These are phyloP conservation scores for Boleophthalmus pectinirostris DNA, from an alignment of 2,113 vertebrate genomes.

Conservation along the genomic window DNA sequence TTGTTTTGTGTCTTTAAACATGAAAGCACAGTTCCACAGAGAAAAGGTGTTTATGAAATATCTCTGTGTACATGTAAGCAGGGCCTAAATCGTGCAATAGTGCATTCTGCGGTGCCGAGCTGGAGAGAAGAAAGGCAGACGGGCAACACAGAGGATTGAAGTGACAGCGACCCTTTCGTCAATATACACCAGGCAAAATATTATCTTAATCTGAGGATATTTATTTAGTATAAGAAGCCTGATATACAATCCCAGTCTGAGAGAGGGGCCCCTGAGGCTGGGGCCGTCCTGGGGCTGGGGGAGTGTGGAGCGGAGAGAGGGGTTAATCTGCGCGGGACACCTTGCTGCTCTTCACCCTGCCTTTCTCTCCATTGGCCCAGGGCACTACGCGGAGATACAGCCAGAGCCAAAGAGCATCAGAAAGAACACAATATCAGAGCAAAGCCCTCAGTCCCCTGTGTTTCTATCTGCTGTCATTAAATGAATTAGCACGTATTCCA, in stretches of 20 bases:
- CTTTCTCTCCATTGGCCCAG: constrained; percentile 77
- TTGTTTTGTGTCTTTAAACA: constrained; percentile 11
- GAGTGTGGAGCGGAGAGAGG: constrained; percentile 52
- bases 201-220: constrained; percentile 79
- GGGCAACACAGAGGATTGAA: constrained; percentile 58
- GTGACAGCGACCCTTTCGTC: constrained; percentile 60
- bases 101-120: constrained; percentile 50
- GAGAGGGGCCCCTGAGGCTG: constrained; percentile 65
- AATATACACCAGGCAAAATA: constrained; percentile 69
- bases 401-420: constrained; percentile 70
- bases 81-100: constrained; percentile 33
- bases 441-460: constrained; percentile 72
- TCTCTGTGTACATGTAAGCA: constrained; percentile 6
- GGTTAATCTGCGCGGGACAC: constrained; percentile 83
- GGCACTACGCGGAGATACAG: constrained; percentile 67
- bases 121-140: constrained; percentile 28
- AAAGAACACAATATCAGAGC: constrained; percentile 71
- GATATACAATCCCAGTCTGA: constrained; percentile 74
- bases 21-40: not conserved
- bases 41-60: constrained; percentile 9
- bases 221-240: constrained; percentile 74
- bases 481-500: constrained; percentile 80
- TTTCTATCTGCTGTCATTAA: constrained; percentile 74
- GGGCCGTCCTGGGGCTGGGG: constrained; percentile 56
- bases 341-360: constrained; percentile 77